Evolutionary conservation across 2,888 invertebrate species (phyloP), one percentile per base, ranked within the genome.

Genomic region (Phyllotreta cruciferae): DNA sequence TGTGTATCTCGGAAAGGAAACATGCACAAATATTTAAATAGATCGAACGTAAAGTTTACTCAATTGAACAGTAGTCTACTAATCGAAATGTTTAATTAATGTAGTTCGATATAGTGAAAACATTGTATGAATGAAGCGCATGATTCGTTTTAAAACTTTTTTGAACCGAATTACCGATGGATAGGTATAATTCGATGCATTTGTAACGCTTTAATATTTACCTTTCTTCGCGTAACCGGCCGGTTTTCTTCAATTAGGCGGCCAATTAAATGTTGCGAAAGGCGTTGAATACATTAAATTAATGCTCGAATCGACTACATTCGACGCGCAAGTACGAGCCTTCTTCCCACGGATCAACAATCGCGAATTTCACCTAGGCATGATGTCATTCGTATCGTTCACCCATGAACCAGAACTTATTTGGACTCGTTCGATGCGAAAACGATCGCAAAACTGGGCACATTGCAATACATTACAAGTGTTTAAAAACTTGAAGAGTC

Each of bases 351-450:
- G 62, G 60, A 55, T 60, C 45, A 35, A 61, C 61, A 53, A 64
- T 67, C 60, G 67, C 65, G 56, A 63, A 63, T 63, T 66, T 68
- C 66, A 68, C 68, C 64, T 68, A 60, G 35, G 61, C 39, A 66
- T 68, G 68, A 68, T 68, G 68, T 68, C 66, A 68, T 66, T 65
- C 44, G 62, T 68, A 68, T 60, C 24, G 44, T 53, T 14, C 39
- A 35, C 35, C 49, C 42, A 60, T 60, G 45, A 68, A 57, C 60
- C 62, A 50, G 54, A 60, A 53, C 64, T 56, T 60, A 57, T 67
- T 63, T 58, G 60, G 63, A 52, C 52, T 61, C 63, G 60, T 58
- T 63, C 58, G 61, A 61, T 52, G 41, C 58, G 38, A 63, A 24
- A 24, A 44, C 38, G 36, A 60, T 54, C 38, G 8, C 24, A 10